Percentiles rank a stretch among this genome's conserved stretches.
Evolutionary conservation across 2,888 invertebrate species (phyloP).

Genomic region (Willowsia nigromaculata): DNA sequence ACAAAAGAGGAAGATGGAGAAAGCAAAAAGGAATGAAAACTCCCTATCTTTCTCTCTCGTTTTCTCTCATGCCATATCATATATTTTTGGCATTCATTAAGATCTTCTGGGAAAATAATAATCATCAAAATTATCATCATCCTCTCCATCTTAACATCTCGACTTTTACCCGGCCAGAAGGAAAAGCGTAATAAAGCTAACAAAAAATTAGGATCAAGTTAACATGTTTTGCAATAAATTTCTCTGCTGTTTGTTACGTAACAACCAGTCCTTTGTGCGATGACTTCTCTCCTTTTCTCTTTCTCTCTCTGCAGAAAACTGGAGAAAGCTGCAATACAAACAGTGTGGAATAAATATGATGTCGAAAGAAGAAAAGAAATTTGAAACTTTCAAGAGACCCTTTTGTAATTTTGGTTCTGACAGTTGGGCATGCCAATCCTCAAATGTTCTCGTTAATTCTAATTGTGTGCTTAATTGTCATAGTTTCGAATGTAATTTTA

Average conservation of each 20-base stretch:
- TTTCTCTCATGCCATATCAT: too few relatives aligned
- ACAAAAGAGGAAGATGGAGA: neutral
- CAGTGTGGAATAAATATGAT: too few relatives aligned
- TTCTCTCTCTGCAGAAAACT: too few relatives aligned
- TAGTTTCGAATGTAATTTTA: too few relatives aligned
- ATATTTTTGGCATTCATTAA: slow-evolving; percentile 53
- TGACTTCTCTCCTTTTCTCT: too few relatives aligned
- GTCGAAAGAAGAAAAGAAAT: too few relatives aligned
- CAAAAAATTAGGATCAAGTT: neutral
- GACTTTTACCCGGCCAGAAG: neutral
- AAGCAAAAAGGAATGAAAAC: neutral
- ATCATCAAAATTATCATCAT: slow-evolving; percentile 12
- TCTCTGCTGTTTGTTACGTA: neutral
- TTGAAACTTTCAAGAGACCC: too few relatives aligned
- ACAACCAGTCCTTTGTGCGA: too few relatives aligned
- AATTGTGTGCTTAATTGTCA: too few relatives aligned
- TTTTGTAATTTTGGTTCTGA: neutral
- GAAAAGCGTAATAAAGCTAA: neutral
- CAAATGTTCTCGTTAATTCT: too few relatives aligned
- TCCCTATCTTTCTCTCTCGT: neutral
- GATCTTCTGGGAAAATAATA: slow-evolving; percentile 27
- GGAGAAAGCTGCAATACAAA: too few relatives aligned
- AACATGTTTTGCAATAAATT: neutral
- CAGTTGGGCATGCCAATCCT: too few relatives aligned
- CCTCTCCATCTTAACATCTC: neutral